phyloP scores from a whole-genome alignment of 2,888 invertebrate genomes.

The Parasteatoda lunata region DNA sequence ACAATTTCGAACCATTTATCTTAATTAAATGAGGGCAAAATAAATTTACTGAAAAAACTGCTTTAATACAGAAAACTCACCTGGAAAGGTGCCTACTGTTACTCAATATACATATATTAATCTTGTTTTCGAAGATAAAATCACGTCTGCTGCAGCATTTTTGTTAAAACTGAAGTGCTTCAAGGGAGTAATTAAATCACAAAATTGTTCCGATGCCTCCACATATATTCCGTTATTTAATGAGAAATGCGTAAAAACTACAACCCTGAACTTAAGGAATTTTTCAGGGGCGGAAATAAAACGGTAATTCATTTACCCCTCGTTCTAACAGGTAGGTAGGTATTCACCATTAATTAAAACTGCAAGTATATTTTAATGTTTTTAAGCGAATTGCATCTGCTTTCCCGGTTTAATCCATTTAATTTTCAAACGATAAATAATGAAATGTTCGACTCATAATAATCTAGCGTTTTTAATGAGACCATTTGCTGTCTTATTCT shows the following conservation, averaged over 20 bases:
- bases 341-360: conserved; percentile 59
- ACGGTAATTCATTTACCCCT: conserved; percentile 45
- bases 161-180: not conserved
- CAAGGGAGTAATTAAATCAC: conserved; percentile 58
- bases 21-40: not conserved
- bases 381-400: conserved; percentile 55
- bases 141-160: not conserved
- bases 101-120: not conserved
- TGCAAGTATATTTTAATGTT: conserved; percentile 65
- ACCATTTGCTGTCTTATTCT: conserved; percentile 57
- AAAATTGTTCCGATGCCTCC: conserved; percentile 29
- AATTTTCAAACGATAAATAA: conserved; percentile 65
- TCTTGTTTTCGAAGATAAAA: not conserved
- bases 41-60: not conserved
- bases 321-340: conserved; percentile 3
- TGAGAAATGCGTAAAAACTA: conserved; percentile 56
- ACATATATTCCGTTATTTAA: conserved; percentile 41
- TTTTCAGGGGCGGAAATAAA: conserved; percentile 31
- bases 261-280: conserved; percentile 12
- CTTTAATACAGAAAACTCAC: not conserved
- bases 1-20: not conserved
- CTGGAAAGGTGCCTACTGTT: not conserved
- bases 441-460: conserved; percentile 63
- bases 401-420: conserved; percentile 61
- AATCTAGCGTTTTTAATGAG: conserved; percentile 63